A percentile compares a stretch with the other conserved stretches of the same genome.
Evolutionary conservation across 2,113 vertebrate species (phyloP).

Genomic region (Istiophorus platypterus): DNA sequence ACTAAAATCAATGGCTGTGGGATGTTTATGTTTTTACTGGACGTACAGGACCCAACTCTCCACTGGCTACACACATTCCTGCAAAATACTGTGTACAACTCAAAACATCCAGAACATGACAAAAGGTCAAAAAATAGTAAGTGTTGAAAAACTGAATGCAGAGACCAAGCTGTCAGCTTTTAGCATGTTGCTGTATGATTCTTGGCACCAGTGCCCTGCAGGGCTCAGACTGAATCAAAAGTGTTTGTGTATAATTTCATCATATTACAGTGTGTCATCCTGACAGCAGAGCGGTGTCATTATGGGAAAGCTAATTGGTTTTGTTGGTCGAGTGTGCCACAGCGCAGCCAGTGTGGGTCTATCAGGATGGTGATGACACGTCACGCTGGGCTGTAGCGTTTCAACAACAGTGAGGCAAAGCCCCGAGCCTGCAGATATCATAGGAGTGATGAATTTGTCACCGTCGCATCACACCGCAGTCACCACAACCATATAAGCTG

Average conservation of each 20-base stretch:
- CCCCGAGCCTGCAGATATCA: conserved; percentile 66
- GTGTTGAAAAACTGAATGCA: conserved; percentile 4
- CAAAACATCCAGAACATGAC: too few species aligned
- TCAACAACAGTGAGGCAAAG: conserved; percentile 55
- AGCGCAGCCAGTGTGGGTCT: conserved; percentile 56
- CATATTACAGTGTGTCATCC: conserved; percentile 70
- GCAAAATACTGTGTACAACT: background rate
- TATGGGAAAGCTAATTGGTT: conserved; percentile 79
- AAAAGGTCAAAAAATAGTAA: too few species aligned
- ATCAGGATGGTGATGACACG: conserved; percentile 66
- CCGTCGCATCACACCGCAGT: conserved; percentile 66
- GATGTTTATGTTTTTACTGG: background rate
- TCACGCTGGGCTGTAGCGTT: conserved; percentile 72
- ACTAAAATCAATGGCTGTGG: background rate
- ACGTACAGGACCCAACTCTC: background rate
- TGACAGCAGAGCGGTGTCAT: conserved; percentile 60
- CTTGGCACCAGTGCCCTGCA: conserved; percentile 57
- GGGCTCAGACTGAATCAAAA: conserved; percentile 64
- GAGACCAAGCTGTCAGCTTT: conserved; percentile 60
- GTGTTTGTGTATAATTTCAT: conserved; percentile 74
- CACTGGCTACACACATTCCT: background rate
- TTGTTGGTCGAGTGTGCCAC: conserved; percentile 63
- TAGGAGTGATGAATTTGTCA: conserved; percentile 78
- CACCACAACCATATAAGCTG: conserved; percentile 68
- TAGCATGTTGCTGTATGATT: conserved; percentile 60